A percentile compares a stretch with the other conserved stretches of the same genome.
Conservation (phyloP, 1,140 invertebrate species). For the Trialeurodes vaporariorum region DNA sequence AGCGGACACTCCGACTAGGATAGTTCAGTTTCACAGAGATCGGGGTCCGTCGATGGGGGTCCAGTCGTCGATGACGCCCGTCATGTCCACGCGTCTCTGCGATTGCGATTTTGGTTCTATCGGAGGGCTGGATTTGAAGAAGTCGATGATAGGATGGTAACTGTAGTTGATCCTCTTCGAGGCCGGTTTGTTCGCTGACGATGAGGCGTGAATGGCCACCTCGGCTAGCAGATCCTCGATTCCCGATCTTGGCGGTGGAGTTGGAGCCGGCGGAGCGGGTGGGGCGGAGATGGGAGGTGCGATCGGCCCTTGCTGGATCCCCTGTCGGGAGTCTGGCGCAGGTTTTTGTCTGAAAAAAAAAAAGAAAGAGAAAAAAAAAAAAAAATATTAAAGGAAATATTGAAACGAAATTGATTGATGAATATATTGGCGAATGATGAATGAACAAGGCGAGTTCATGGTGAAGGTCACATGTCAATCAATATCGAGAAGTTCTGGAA, state of each 20-base stretch:
- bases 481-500: too few relatives aligned
- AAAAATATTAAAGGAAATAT: too few relatives aligned
- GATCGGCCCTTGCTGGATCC: too few relatives aligned
- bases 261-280: neutral
- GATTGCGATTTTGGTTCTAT: neutral
- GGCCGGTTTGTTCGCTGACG: neutral
- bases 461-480: too few relatives aligned
- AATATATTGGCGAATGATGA: too few relatives aligned
- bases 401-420: too few relatives aligned
- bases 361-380: neutral
- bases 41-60: conserved; percentile 18
- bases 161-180: conserved; percentile 52
- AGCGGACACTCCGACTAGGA: too few relatives aligned
- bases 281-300: too few relatives aligned
- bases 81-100: neutral
- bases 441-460: too few relatives aligned
- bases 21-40: neutral
- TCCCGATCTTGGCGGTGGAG: neutral
- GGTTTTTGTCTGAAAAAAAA: neutral
- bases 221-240: neutral
- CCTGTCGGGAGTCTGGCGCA: neutral
- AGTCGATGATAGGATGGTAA: conserved; percentile 75
- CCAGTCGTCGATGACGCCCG: conserved; percentile 18
- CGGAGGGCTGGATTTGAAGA: conserved; percentile 42
- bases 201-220: neutral